Evolutionary conservation across 2,888 invertebrate species (phyloP).

Genomic region (Ormyrus pomaceus): DNA sequence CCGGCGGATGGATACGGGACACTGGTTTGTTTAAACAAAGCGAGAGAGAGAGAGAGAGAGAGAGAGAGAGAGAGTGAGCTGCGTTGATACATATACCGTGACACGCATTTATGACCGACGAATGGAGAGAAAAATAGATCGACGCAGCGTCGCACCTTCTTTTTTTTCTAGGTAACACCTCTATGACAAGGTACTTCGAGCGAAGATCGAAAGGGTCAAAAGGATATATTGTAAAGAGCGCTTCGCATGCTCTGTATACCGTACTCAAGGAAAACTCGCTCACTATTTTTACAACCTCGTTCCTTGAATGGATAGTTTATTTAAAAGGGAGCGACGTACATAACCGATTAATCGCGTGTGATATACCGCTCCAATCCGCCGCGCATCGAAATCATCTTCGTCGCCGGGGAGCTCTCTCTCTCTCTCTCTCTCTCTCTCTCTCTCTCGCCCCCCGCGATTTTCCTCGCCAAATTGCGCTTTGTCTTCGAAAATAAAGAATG

Average conservation of each 20-base stretch:
- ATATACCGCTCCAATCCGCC: too few species aligned
- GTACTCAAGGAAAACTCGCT: constrained; percentile 24
- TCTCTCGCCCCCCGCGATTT: too few species aligned
- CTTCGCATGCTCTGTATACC: constrained; percentile 26
- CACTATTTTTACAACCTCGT: constrained; percentile 31
- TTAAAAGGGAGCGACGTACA: too few species aligned
- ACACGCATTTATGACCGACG: constrained; percentile 45
- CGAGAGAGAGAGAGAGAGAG: background rate
- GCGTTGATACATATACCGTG: constrained; percentile 34
- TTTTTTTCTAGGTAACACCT: background rate
- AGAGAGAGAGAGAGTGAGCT: background rate
- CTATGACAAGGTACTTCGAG: background rate
- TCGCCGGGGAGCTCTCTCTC: background rate
- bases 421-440: background rate
- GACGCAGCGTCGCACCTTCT: background rate
- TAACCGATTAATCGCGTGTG: too few species aligned
- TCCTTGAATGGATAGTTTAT: constrained; percentile 13
- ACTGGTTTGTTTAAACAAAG: background rate
- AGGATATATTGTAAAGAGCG: constrained; percentile 7
- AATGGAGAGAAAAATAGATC: constrained; percentile 45
- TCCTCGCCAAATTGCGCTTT: constrained; percentile 18
- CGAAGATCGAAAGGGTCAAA: constrained; percentile 36
- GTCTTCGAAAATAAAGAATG: constrained; percentile 24
- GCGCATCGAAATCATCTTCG: constrained; percentile 1
- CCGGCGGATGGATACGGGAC: background rate